These are phyloP conservation scores for Varecia variegata DNA, from an alignment of 2,797 vertebrate species.

Conservation along the genomic window DNA sequence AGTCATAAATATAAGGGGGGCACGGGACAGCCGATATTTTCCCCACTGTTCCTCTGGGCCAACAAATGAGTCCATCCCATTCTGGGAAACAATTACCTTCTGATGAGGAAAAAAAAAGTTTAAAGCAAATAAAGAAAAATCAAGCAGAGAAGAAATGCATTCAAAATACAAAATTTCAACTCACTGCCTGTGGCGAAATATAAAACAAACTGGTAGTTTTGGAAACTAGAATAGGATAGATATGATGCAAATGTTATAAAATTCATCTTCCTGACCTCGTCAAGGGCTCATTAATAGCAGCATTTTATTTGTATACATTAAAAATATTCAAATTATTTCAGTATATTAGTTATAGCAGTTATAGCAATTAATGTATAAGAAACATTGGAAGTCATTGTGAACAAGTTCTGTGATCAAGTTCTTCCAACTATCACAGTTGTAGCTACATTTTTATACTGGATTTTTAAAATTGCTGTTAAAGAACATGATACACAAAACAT, in stretches of 20 bases:
- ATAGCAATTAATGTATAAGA: not conserved
- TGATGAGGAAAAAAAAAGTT: slow-evolving; percentile 70
- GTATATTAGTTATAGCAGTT: not conserved
- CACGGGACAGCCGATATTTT: slow-evolving; percentile 87
- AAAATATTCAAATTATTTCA: slow-evolving; percentile 1
- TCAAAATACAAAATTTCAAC: slow-evolving; percentile 38
- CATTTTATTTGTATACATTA: slow-evolving; percentile 11
- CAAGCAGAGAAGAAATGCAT: not conserved
- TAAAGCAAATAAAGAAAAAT: not conserved
- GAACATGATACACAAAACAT: not conserved
- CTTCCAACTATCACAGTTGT: not conserved
- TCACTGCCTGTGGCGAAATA: not conserved
- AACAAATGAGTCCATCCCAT: slow-evolving; percentile 95
- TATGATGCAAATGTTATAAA: not conserved
- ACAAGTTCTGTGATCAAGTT: not conserved
- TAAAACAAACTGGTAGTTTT: not conserved
- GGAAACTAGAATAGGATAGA: not conserved
- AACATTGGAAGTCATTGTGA: not conserved
- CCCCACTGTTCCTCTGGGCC: slow-evolving; percentile 90
- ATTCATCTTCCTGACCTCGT: not conserved
- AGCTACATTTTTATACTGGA: not conserved
- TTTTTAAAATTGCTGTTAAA: not conserved
- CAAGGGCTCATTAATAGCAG: not conserved
- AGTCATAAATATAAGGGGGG: slow-evolving; percentile 92
- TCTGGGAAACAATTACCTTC: slow-evolving; percentile 90